Percentiles rank a stretch among this genome's conserved stretches.
Conservation (phyloP, 2,888 invertebrate species). For the Pelosia muscerda region DNA sequence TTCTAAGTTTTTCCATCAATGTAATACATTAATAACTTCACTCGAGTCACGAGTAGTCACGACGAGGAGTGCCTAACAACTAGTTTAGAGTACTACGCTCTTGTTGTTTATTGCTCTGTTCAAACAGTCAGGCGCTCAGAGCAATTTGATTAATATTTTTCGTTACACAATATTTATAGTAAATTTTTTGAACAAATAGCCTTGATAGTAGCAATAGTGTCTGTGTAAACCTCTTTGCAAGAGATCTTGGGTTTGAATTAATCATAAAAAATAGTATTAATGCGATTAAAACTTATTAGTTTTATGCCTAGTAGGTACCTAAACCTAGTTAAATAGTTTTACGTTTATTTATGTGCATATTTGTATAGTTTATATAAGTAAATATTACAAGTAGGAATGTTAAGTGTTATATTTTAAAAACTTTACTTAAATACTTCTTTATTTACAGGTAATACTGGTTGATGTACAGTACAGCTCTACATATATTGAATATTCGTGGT, state of each 20-base stretch:
- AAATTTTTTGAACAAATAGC: too few species aligned
- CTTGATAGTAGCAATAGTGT: too few species aligned
- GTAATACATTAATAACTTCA: neutral
- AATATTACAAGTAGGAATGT: too few species aligned
- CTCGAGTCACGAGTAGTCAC: neutral
- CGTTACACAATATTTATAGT: neutral
- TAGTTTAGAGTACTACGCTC: neutral
- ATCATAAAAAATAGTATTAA: too few species aligned
- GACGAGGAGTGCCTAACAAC: conserved; percentile 12
- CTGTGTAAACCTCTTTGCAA: too few species aligned
- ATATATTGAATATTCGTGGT: neutral
- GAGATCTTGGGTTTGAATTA: too few species aligned
- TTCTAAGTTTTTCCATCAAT: conserved; percentile 6
- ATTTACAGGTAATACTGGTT: conserved; percentile 36
- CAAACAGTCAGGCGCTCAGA: conserved; percentile 56
- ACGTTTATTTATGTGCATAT: too few species aligned
- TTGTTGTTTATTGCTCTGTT: conserved; percentile 48
- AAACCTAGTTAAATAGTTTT: too few species aligned
- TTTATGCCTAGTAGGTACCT: too few species aligned
- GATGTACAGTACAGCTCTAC: neutral
- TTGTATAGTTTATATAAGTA: too few species aligned
- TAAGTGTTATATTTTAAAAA: too few species aligned
- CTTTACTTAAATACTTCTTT: neutral
- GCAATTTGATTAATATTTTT: neutral
- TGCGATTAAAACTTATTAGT: too few species aligned